These are phyloP conservation scores for Crambe crambe DNA, from an alignment of 37 sponge, comb jelly and placozoan species.

Conservation along the genomic window DNA sequence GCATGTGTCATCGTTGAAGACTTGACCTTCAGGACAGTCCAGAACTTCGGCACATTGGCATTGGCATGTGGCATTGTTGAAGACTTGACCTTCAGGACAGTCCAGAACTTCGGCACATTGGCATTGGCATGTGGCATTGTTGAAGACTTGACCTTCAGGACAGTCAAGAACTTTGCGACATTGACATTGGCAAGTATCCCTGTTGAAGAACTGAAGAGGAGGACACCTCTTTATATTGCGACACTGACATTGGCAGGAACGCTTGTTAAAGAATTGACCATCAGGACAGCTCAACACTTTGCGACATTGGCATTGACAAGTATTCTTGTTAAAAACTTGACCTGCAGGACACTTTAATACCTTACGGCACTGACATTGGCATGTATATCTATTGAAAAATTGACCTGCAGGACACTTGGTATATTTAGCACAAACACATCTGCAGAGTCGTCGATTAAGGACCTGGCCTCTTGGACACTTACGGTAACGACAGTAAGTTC, in stretches of 20 bases:
- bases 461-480: no score
- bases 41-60: not conserved
- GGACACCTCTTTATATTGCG: not conserved
- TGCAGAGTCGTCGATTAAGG: no score
- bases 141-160: not conserved
- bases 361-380: constrained; percentile 33
- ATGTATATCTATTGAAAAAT: constrained; percentile 7
- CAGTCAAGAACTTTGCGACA: constrained; percentile 3
- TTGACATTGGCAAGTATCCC: constrained; percentile 4
- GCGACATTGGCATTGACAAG: constrained; percentile 52
- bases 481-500: no score
- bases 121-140: not conserved
- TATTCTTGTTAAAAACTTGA: constrained; percentile 17
- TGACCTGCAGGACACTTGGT: no score
- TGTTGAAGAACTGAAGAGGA: constrained; percentile 6
- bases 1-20: not conserved
- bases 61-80: not conserved
- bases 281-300: no score
- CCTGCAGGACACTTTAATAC: constrained; percentile 1
- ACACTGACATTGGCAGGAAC: constrained; percentile 25
- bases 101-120: not conserved
- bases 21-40: not conserved
- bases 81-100: not conserved
- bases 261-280: constrained; percentile 11
- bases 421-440: no score